Conservation (phyloP, 2,888 invertebrate species). For the Meiosimyza platycephala region DNA sequence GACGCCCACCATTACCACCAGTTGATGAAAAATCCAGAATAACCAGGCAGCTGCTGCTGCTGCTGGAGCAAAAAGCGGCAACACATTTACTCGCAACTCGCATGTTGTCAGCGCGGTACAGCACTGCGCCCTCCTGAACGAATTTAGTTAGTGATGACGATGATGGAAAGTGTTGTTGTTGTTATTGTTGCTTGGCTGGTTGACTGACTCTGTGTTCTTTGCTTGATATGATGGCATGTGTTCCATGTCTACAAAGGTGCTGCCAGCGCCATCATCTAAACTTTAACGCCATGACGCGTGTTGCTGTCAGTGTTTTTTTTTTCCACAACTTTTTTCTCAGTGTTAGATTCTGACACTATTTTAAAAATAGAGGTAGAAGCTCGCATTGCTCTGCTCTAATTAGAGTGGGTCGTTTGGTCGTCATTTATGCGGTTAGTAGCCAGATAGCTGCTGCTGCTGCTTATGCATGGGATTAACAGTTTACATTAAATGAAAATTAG, state of each 20-base stretch:
- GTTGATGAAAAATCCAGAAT: neutral
- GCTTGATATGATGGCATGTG: no score
- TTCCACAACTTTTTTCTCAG: constrained; percentile 1
- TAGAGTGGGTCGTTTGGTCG: constrained; percentile 13
- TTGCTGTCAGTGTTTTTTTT: constrained; percentile 4
- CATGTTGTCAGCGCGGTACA: neutral
- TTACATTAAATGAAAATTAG: no score
- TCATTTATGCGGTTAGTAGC: no score
- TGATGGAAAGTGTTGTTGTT: neutral
- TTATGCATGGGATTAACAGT: no score
- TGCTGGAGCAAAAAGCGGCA: neutral
- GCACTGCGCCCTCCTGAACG: neutral
- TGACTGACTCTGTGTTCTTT: no score
- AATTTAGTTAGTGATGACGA: neutral
- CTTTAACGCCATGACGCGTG: constrained; percentile 21
- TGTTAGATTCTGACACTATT: neutral
- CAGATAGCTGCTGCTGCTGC: no score
- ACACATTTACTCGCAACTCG: no score
- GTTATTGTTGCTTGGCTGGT: neutral
- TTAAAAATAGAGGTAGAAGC: neutral
- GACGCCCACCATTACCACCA: neutral
- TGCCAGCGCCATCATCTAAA: neutral
- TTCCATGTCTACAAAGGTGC: neutral
- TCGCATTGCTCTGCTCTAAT: neutral
- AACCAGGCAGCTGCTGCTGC: neutral